Evolutionary conservation across 2,113 vertebrate genomes (phyloP).

Genomic region (Bubo blakistoni): DNA sequence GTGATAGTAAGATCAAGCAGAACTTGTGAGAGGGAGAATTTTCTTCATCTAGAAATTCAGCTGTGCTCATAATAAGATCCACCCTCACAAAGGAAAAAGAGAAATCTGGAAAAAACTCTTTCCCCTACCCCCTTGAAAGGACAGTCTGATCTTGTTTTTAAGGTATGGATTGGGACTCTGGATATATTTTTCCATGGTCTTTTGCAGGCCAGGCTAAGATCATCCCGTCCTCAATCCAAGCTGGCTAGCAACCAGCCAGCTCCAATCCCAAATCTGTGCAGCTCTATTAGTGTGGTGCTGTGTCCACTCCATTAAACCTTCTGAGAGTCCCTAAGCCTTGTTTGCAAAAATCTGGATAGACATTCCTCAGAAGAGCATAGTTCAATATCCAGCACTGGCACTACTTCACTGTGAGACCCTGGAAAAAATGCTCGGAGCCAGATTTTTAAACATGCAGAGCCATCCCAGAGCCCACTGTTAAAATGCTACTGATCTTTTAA

Average conservation of each 20-base stretch:
- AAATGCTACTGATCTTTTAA: not conserved
- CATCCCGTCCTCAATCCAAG: not conserved
- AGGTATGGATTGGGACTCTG: not conserved
- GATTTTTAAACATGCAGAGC: not conserved
- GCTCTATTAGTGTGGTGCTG: not conserved
- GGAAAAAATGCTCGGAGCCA: not conserved
- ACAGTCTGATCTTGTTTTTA: not conserved
- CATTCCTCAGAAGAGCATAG: not conserved
- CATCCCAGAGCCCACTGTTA: not conserved
- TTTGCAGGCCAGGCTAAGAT: not conserved
- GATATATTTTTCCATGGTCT: not conserved
- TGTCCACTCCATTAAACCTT: not conserved
- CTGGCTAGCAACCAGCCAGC: not conserved
- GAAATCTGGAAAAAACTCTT: not conserved
- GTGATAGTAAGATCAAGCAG: constrained; percentile 57
- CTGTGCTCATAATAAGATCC: not conserved
- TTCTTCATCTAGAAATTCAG: constrained; percentile 37
- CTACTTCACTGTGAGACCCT: not conserved
- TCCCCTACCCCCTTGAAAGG: not conserved
- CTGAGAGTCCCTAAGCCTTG: not conserved
- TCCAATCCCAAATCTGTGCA: not conserved
- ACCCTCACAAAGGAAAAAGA: not conserved
- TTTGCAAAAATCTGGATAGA: not conserved
- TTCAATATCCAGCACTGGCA: not conserved
- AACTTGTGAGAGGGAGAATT: constrained; percentile 1